Conservation (phyloP, 2,888 invertebrate species). For the Hipparchia sbordonii region DNA sequence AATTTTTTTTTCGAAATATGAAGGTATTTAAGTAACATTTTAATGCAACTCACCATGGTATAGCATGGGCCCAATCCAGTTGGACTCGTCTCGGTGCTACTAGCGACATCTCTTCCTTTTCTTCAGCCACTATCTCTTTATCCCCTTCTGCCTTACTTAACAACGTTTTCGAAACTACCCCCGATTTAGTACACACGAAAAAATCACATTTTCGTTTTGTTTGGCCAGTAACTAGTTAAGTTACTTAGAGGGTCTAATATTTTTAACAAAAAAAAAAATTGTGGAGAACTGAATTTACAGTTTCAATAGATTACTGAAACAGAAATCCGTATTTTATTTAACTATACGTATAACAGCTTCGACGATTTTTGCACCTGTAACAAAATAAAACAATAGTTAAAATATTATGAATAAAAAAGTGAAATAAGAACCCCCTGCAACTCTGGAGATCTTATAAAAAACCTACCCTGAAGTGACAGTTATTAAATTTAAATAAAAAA, state of each 20-base stretch:
- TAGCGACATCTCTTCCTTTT: constrained; percentile 63
- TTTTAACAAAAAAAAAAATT: not conserved
- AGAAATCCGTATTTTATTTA: not conserved
- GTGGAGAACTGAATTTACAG: too few relatives aligned
- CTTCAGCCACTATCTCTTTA: constrained; percentile 48
- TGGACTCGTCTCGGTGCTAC: constrained; percentile 74
- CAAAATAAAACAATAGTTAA: constrained; percentile 22
- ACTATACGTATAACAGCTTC: not conserved
- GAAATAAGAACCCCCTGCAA: not conserved
- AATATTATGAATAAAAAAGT: not conserved
- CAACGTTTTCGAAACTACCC: constrained; percentile 5
- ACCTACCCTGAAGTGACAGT: too few relatives aligned
- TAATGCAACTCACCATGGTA: constrained; percentile 66
- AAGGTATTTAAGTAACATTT: not conserved
- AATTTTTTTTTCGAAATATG: too few relatives aligned
- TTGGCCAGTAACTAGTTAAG: not conserved
- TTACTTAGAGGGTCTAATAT: not conserved
- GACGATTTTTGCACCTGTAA: constrained; percentile 30
- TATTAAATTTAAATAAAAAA: too few relatives aligned
- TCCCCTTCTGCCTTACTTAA: not conserved
- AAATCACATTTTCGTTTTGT: constrained; percentile 10
- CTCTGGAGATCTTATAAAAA: not conserved
- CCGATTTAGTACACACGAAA: not conserved
- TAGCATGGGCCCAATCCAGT: constrained; percentile 70
- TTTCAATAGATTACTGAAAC: not conserved